A percentile compares a stretch with the other conserved stretches of the same genome.
phyloP scores from a whole-genome alignment of 2,797 vertebrate genomes.

The Spinibarbus caldwelli region DNA sequence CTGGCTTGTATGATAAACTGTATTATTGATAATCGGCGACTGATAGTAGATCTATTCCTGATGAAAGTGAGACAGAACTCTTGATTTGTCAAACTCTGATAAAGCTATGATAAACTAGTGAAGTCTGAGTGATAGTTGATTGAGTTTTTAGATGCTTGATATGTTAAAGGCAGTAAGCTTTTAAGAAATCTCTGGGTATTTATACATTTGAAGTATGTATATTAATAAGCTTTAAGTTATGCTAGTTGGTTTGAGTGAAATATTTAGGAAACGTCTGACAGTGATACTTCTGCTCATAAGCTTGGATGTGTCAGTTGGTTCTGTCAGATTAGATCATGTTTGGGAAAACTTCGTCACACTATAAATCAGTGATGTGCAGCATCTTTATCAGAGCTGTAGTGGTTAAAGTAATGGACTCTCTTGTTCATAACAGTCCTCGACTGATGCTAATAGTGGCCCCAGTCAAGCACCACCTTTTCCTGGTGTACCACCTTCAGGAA shows the following conservation, averaged over 20 bases:
- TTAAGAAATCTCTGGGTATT: background rate
- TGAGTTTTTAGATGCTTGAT: background rate
- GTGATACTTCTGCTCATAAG: background rate
- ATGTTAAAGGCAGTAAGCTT: background rate
- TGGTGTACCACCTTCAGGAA: slow-evolving; percentile 81
- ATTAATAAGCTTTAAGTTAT: background rate
- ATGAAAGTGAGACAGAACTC: background rate
- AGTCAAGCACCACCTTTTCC: slow-evolving; percentile 83
- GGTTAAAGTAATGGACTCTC: slow-evolving; percentile 72
- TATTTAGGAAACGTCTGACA: background rate
- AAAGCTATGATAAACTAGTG: background rate
- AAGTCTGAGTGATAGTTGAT: background rate
- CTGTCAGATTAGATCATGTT: background rate
- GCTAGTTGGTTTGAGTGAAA: background rate
- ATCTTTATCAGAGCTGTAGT: slow-evolving; percentile 53
- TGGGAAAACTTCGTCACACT: background rate
- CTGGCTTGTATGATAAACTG: background rate
- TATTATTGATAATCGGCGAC: background rate
- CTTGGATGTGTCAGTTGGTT: background rate
- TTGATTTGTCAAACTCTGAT: background rate
- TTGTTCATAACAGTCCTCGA: slow-evolving; percentile 81
- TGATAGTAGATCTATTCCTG: background rate
- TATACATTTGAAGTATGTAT: background rate
- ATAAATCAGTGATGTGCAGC: slow-evolving; percentile 38
- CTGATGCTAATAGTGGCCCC: slow-evolving; percentile 84